A percentile compares a stretch with the other conserved stretches of the same genome.
Evolutionary conservation across 1,140 invertebrate species (phyloP).

Genomic region (Trichonephila clavipes): DNA sequence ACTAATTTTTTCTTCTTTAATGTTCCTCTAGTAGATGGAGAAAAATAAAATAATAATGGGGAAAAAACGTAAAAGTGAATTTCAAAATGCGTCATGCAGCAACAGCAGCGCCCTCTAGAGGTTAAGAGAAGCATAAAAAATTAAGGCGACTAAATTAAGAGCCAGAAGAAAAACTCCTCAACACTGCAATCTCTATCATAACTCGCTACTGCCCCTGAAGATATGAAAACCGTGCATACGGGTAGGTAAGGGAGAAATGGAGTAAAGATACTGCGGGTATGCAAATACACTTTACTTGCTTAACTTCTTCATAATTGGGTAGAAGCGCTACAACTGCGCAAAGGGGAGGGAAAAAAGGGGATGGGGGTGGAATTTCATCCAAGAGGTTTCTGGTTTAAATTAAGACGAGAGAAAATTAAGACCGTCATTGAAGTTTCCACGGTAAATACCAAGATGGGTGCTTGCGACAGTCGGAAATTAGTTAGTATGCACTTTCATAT

Average conservation of each 20-base stretch:
- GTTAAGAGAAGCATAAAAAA: slow-evolving; percentile 22
- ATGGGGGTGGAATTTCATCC: slow-evolving; percentile 4
- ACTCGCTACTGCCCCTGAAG: not conserved
- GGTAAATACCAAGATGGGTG: slow-evolving; percentile 26
- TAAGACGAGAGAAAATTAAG: slow-evolving; percentile 60
- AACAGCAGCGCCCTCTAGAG: slow-evolving; percentile 48
- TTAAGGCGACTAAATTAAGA: slow-evolving; percentile 42
- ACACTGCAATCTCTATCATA: slow-evolving; percentile 53
- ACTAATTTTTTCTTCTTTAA: slow-evolving; percentile 1
- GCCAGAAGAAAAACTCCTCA: not conserved
- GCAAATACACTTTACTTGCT: slow-evolving; percentile 55
- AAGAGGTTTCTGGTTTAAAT: slow-evolving; percentile 53
- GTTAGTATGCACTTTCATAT: slow-evolving; percentile 25
- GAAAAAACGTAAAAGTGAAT: not conserved
- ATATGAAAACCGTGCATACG: not conserved
- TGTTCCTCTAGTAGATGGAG: not conserved
- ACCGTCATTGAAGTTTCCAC: slow-evolving; percentile 4
- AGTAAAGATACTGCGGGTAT: slow-evolving; percentile 6
- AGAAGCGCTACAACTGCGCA: slow-evolving; percentile 15
- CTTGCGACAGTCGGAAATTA: slow-evolving; percentile 40
- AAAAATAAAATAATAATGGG: not conserved
- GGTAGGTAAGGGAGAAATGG: not conserved
- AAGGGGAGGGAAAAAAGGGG: not conserved
- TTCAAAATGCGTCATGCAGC: not conserved
- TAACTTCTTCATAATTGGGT: slow-evolving; percentile 63